Evolutionary conservation across 2,888 invertebrate genomes (phyloP).

Genomic region (Tenthredo notha): DNA sequence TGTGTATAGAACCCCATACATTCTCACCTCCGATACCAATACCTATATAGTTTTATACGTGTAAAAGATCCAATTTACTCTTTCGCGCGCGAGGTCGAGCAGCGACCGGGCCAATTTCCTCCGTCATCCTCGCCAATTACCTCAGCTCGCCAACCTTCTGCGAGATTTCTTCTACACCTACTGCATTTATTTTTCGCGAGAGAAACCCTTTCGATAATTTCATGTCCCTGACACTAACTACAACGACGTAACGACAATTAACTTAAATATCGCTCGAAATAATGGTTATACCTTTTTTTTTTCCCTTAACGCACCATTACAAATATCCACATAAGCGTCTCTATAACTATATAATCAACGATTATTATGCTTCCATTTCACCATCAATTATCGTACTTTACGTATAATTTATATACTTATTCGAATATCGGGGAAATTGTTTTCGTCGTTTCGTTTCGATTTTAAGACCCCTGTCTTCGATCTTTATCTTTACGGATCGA

Average conservation of each 20-base stretch:
- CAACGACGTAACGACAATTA: constrained; percentile 17
- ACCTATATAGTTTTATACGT: not conserved
- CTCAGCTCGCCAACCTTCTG: not conserved
- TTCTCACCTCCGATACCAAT: not conserved
- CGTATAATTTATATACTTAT: not conserved
- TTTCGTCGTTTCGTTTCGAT: not conserved
- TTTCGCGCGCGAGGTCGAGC: constrained; percentile 6
- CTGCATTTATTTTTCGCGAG: not conserved
- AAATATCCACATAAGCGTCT: too few species aligned
- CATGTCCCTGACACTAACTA: constrained; percentile 15
- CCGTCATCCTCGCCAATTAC: constrained; percentile 50
- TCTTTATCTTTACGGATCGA: not conserved
- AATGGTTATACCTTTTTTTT: not conserved
- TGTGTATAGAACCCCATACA: not conserved
- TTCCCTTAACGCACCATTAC: too few species aligned
- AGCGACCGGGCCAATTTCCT: constrained; percentile 48
- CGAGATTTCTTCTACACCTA: not conserved
- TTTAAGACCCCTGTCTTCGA: not conserved
- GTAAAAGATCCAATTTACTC: constrained; percentile 50
- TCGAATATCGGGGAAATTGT: not conserved
- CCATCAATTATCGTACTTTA: too few species aligned
- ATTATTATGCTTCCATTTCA: not conserved
- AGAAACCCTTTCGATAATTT: constrained; percentile 35
- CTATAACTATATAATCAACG: too few species aligned
- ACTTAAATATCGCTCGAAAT: not conserved